Conservation (phyloP, 2,113 vertebrate species). For the Platanista minor region DNA sequence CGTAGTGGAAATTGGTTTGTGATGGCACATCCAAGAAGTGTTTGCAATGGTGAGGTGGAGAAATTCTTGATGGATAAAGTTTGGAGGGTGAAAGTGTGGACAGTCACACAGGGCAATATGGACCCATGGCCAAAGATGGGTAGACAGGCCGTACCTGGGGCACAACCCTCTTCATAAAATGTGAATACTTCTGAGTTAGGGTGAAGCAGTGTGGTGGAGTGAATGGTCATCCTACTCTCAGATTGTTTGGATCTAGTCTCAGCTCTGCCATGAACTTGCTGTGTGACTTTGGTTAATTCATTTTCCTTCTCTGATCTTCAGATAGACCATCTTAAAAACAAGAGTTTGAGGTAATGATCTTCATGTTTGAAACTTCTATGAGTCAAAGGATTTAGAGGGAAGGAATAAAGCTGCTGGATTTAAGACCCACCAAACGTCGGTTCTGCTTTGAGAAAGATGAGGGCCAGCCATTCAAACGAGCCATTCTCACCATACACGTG, state of each 20-base stretch:
- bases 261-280: neutral
- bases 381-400: neutral
- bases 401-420: neutral
- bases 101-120: neutral
- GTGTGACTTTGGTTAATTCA: neutral
- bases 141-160: neutral
- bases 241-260: neutral
- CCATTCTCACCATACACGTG: neutral
- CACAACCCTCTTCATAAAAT: neutral
- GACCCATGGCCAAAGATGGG: neutral
- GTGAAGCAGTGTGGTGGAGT: fast-evolving
- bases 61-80: fast-evolving
- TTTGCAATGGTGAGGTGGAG: no score
- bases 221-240: neutral
- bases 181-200: neutral
- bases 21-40: neutral
- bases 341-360: neutral
- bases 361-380: neutral
- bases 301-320: neutral
- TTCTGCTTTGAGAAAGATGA: neutral
- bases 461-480: neutral
- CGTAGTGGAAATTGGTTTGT: fast-evolving
- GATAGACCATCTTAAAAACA: neutral
- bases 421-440: neutral
- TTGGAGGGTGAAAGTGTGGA: neutral